Evolutionary conservation across 2,888 invertebrate genomes (phyloP).

Genomic region (Himalopsyche anomala): DNA sequence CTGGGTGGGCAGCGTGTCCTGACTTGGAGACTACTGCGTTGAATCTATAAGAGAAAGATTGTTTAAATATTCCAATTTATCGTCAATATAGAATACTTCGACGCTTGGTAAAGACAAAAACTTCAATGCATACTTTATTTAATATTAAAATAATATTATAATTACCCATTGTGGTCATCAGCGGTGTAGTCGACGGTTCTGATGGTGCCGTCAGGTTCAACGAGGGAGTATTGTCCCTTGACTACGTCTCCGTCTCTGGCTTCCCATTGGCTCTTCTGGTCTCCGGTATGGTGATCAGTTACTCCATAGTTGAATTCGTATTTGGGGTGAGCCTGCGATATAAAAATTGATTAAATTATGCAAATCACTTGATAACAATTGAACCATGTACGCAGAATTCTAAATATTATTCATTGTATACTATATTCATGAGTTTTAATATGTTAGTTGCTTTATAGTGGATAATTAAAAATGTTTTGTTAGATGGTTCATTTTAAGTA

Average conservation of each 20-base stretch:
- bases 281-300: conserved; percentile 79
- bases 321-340: conserved; percentile 77
- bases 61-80: not conserved
- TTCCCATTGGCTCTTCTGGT: conserved; percentile 80
- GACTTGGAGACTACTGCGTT: conserved; percentile 78
- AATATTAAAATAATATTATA: conserved; percentile 62
- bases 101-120: not conserved
- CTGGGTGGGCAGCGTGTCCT: conserved; percentile 78
- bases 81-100: not conserved
- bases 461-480: too few relatives aligned
- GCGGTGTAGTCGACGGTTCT: conserved; percentile 80
- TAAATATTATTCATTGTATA: too few relatives aligned
- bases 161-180: conserved; percentile 78
- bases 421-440: too few relatives aligned
- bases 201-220: conserved; percentile 79
- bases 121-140: too few relatives aligned
- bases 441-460: too few relatives aligned
- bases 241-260: conserved; percentile 80
- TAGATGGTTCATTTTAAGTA: too few relatives aligned
- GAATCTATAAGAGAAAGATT: conserved; percentile 72
- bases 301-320: conserved; percentile 81
- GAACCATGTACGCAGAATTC: too few relatives aligned
- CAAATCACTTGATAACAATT: too few relatives aligned
- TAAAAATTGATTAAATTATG: not conserved
- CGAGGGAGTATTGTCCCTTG: conserved; percentile 81